Evolutionary conservation across 2,113 vertebrate genomes (phyloP).

Genomic region (Falco punctatus): DNA sequence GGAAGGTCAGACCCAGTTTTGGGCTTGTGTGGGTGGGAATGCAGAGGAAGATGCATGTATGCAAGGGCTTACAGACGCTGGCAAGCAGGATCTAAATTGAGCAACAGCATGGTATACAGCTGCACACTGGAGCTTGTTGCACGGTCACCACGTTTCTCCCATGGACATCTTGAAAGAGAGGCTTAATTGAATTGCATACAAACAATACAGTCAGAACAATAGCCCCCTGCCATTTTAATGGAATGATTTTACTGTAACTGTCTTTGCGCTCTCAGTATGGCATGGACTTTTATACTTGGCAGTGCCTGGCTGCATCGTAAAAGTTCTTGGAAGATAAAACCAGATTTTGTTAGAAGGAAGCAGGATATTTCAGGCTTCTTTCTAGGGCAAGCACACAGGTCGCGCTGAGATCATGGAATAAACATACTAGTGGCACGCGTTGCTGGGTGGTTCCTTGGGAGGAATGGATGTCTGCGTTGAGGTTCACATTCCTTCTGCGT

Average conservation of each 20-base stretch:
- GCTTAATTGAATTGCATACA: not conserved
- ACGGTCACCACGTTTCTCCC: not conserved
- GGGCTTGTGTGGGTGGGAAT: conserved; percentile 41
- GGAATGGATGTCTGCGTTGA: not conserved
- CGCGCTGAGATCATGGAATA: not conserved
- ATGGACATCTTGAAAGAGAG: not conserved
- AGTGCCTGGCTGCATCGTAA: not conserved
- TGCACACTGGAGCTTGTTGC: not conserved
- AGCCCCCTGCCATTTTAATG: not conserved
- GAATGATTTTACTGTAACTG: not conserved
- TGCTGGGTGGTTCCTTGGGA: not conserved
- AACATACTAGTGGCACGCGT: not conserved
- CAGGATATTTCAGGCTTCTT: not conserved
- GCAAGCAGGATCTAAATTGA: conserved; percentile 17
- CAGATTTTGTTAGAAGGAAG: conserved; percentile 11
- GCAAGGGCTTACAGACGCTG: not conserved
- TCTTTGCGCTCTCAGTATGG: not conserved
- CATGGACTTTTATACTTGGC: not conserved
- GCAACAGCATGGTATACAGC: not conserved
- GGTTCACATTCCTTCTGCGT: not conserved
- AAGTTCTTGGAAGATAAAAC: conserved; percentile 11
- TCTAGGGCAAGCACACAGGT: not conserved
- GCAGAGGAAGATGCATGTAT: not conserved
- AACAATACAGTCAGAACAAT: not conserved
- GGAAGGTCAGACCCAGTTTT: conserved; percentile 11